Conservation (phyloP, 1,140 invertebrate species). For the Limonius californicus region DNA sequence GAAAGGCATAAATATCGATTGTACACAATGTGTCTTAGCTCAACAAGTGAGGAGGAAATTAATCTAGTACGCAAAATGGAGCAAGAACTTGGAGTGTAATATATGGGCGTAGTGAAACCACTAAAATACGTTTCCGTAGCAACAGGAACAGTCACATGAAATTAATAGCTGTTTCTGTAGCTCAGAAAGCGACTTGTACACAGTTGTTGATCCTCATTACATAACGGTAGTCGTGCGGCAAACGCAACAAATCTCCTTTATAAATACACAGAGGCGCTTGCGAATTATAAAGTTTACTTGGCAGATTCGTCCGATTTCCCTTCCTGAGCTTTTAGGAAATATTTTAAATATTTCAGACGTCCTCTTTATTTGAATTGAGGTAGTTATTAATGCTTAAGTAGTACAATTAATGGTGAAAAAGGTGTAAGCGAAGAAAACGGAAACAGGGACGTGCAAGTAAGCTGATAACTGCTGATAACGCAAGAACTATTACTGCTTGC, state of each 20-base stretch:
- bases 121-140: background rate
- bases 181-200: background rate
- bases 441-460: too few species aligned
- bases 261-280: background rate
- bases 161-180: background rate
- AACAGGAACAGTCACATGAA: background rate
- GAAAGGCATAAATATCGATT: background rate
- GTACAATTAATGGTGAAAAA: too few species aligned
- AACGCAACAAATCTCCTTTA: background rate
- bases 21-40: background rate
- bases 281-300: too few species aligned
- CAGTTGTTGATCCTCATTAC: background rate
- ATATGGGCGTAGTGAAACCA: slow-evolving; percentile 1
- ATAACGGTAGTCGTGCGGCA: background rate
- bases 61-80: slow-evolving; percentile 1
- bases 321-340: too few species aligned
- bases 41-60: slow-evolving; percentile 1
- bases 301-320: too few species aligned
- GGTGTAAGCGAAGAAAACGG: too few species aligned
- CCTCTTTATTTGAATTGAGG: too few species aligned
- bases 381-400: too few species aligned
- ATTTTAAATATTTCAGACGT: too few species aligned
- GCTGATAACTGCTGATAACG: too few species aligned
- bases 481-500: too few species aligned
- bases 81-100: background rate